Percentiles rank a stretch among this genome's conserved stretches.
Conservation (phyloP, 2,888 invertebrate genomes). For the Eristalinus aeneus region DNA sequence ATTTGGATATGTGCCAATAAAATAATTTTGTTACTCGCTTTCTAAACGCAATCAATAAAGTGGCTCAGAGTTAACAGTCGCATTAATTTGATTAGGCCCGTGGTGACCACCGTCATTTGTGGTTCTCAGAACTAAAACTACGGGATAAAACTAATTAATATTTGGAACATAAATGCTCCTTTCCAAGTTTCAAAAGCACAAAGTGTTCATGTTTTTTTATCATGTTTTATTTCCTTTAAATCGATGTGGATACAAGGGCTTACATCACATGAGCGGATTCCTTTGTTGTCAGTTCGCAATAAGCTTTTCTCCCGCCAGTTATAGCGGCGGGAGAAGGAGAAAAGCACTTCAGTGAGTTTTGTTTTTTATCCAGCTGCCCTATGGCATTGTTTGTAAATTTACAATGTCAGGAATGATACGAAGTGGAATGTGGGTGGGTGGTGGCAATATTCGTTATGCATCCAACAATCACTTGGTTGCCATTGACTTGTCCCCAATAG, state of each 20-base stretch:
- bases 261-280: neutral
- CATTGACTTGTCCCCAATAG: conserved; percentile 16
- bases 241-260: neutral
- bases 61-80: neutral
- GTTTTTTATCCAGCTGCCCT: neutral
- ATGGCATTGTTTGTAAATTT: conserved; percentile 15
- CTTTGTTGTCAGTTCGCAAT: conserved; percentile 17
- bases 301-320: neutral
- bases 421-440: conserved; percentile 3
- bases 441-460: neutral
- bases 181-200: neutral
- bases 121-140: neutral
- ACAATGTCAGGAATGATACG: conserved; percentile 2
- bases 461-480: conserved; percentile 1
- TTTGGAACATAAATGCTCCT: neutral
- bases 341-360: neutral
- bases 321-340: neutral
- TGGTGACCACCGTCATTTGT: neutral
- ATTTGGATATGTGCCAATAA: neutral
- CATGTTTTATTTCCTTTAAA: neutral
- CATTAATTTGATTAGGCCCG: neutral
- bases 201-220: neutral
- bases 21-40: no score
- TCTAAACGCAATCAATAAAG: no score
- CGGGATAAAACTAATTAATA: neutral